A percentile compares a stretch with the other conserved stretches of the same genome.
Evolutionary conservation across 2,888 invertebrate species (phyloP).

Genomic region (Oscheius sp.): DNA sequence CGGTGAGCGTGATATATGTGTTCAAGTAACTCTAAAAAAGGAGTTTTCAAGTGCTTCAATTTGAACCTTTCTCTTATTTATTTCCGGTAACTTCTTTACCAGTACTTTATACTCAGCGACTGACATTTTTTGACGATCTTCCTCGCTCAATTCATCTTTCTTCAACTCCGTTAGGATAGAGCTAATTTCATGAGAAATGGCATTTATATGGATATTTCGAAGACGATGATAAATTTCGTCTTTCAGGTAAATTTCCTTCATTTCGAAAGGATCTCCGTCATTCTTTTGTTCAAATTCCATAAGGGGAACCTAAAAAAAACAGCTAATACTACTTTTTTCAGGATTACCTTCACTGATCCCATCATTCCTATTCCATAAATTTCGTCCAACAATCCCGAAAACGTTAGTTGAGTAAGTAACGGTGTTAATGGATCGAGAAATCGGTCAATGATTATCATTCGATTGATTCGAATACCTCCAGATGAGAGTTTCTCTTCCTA

Average conservation of each 20-base stretch:
- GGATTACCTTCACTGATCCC: constrained; percentile 51
- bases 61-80: constrained; percentile 48
- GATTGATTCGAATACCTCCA: constrained; percentile 26
- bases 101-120: constrained; percentile 54
- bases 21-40: constrained; percentile 10
- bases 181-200: constrained; percentile 48
- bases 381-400: constrained; percentile 90
- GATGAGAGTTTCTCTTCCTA: constrained; percentile 12
- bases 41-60: too few relatives aligned
- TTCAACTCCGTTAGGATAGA: constrained; percentile 52
- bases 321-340: background rate
- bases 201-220: constrained; percentile 54
- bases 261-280: constrained; percentile 41
- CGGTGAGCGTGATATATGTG: constrained; percentile 52
- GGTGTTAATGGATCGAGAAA: constrained; percentile 90
- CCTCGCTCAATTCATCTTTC: constrained; percentile 45
- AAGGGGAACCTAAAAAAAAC: constrained; percentile 26
- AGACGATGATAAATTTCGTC: constrained; percentile 56
- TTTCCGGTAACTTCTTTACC: constrained; percentile 53
- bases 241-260: constrained; percentile 52
- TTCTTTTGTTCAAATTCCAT: constrained; percentile 39
- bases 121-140: constrained; percentile 49
- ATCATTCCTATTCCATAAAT: constrained; percentile 49
- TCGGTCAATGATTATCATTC: constrained; percentile 83
- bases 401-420: constrained; percentile 91